Evolutionary conservation across 2,888 invertebrate species (phyloP).

Genomic region (Hypselothyrea guttata): DNA sequence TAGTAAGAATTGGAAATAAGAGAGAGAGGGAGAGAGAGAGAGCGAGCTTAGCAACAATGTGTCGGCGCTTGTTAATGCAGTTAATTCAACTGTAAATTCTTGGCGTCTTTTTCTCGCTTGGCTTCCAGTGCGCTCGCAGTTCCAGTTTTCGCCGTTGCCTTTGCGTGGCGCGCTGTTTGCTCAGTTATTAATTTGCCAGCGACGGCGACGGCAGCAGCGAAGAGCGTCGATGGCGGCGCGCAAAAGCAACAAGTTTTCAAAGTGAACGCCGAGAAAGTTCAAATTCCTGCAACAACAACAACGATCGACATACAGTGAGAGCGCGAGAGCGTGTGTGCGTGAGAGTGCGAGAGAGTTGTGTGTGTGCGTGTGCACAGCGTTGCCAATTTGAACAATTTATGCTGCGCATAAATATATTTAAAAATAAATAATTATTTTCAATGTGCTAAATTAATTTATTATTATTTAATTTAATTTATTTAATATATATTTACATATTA

Average conservation of each 20-base stretch:
- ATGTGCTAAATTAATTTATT: too few species aligned
- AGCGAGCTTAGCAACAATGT: too few species aligned
- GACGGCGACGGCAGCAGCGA: constrained; percentile 27
- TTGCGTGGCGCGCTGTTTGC: constrained; percentile 11
- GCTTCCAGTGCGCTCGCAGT: constrained; percentile 29
- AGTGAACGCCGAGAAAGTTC: constrained; percentile 42
- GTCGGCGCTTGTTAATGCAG: too few species aligned
- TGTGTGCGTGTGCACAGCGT: too few species aligned
- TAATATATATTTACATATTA: too few species aligned
- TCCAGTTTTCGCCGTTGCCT: background rate
- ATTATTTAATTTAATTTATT: too few species aligned
- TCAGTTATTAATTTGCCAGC: constrained; percentile 52
- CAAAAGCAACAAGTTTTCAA: constrained; percentile 49
- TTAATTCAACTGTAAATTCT: too few species aligned
- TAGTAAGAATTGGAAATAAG: constrained; percentile 10
- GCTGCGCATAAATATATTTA: too few species aligned
- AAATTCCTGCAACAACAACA: constrained; percentile 37
- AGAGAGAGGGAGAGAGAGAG: too few species aligned
- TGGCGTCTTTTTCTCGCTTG: constrained; percentile 3
- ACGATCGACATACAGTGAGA: constrained; percentile 19
- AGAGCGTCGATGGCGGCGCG: constrained; percentile 40
- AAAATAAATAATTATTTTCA: too few species aligned
- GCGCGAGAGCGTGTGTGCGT: background rate
- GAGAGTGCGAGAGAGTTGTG: background rate
- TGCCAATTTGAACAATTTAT: too few species aligned